Percentiles rank a stretch among this genome's conserved stretches.
These are phyloP conservation scores for Jacana jacana DNA, from an alignment of 2,113 vertebrate genomes.

Conservation along the genomic window DNA sequence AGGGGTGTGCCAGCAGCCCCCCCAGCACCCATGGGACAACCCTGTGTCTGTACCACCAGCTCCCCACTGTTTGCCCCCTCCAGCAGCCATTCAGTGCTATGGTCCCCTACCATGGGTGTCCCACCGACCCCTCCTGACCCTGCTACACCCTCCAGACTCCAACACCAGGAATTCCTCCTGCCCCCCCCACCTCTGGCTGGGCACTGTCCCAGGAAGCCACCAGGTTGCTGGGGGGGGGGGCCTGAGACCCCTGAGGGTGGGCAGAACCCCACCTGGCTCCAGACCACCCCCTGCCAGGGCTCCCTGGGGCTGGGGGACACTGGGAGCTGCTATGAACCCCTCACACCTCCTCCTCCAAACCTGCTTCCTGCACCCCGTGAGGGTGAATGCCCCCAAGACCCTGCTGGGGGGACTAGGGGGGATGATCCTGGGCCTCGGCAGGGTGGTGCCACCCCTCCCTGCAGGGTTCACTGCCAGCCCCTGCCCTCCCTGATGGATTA, in stretches of 20 bases:
- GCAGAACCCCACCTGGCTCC: fast-evolving
- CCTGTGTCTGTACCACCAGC: background rate
- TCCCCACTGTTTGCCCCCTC: background rate
- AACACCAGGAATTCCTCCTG: background rate
- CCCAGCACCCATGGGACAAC: background rate
- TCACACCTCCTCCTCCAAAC: background rate
- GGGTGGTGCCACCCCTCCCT: fast-evolving
- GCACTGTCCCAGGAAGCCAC: background rate
- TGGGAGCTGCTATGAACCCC: fast-evolving
- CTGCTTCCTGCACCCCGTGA: background rate
- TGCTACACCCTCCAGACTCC: background rate
- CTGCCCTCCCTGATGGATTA: fast-evolving
- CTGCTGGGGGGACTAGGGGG: fast-evolving
- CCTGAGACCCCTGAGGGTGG: background rate
- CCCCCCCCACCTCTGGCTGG: fast-evolving
- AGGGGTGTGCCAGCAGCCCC: too few relatives aligned
- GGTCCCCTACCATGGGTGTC: background rate
- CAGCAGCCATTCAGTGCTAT: background rate
- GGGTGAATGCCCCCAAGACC: fast-evolving
- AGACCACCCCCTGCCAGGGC: background rate
- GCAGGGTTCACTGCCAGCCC: background rate
- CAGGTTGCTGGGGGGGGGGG: background rate
- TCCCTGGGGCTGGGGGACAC: background rate
- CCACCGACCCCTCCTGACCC: background rate
- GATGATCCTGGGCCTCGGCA: fast-evolving